Evolutionary conservation across 2,888 invertebrate species (phyloP), one percentile per base, ranked within the genome.

Genomic region (Teleogryllus oceanicus): DNA sequence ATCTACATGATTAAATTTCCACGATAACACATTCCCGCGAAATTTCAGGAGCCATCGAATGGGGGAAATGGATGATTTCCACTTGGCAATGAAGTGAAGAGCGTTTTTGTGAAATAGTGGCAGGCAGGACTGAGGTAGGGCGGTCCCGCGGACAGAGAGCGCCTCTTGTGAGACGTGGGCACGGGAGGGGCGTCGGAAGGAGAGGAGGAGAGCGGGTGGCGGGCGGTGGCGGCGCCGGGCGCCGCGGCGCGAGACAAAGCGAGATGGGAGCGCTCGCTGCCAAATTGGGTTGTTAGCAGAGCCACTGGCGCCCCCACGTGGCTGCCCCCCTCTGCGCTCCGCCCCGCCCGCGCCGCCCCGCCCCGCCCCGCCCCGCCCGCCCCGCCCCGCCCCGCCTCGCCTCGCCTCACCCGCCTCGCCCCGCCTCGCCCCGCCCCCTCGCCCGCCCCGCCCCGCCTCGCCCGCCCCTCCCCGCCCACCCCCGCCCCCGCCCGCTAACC

Each of bases 81-180:
- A 62, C n/a, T 62, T 62, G 62, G 62, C 62, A 62, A 62, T 62
- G n/a, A 62, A 62, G 62, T 62, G 62, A 62, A 62, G 62, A 62
- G 16, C 62, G 62, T n/a, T 62, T 62, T 62, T 62, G 62, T 62
- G 62, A 62, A 62, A 62, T 62, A n/a, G 62, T 5, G 16, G 62
- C 16, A 16, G 62, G 62, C 13, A 16, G 16, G n/a, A n/a, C 62
- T n/a, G n/a, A n/a, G 62, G 62, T 4, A 13, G 62, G 3, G 62
- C 4, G 62, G 51, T 51, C n/a, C 62, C 16, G n/a, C 37, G 62
- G 16, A 62, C 16, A 62, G 62, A 62, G n/a, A 8, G 62, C 62
- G n/a, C 62, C 62, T 5, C 62, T 62, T 62, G 62, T 62, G 62
- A 62, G 62, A 62, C 5, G 13, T n/a, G 5, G n/a, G 13, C 62